phyloP scores from a whole-genome alignment of 2,797 vertebrate species.

The Sebastes wilsoni region DNA sequence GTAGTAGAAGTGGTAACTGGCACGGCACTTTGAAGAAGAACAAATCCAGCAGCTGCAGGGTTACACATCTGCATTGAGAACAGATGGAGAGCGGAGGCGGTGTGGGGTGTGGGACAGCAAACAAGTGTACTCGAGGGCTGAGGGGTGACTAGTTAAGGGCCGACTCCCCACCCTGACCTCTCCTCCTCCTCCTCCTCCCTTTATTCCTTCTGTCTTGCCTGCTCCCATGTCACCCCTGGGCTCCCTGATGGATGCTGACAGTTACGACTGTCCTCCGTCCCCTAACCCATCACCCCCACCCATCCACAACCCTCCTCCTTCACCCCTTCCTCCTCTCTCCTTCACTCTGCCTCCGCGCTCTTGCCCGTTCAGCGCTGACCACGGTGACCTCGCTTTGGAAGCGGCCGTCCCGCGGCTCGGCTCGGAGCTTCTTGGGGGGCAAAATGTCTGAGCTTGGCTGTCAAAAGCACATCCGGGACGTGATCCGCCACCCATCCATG shows the following conservation, averaged over 20 bases:
- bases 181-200: slow-evolving; percentile 9
- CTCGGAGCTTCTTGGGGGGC: slow-evolving; percentile 40
- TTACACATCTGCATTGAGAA: slow-evolving; percentile 59
- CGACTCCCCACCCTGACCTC: slow-evolving; percentile 48
- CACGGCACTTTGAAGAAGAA: background rate
- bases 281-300: slow-evolving; percentile 32
- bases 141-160: slow-evolving; percentile 58
- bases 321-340: background rate
- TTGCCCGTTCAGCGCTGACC: slow-evolving; percentile 44
- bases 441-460: slow-evolving; percentile 49
- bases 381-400: slow-evolving; percentile 59
- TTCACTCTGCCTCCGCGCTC: slow-evolving; percentile 11
- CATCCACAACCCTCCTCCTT: slow-evolving; percentile 7
- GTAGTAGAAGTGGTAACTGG: background rate
- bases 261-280: slow-evolving; percentile 69
- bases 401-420: slow-evolving; percentile 24
- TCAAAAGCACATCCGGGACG: slow-evolving; percentile 70
- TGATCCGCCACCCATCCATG: slow-evolving; percentile 35
- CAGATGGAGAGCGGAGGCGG: slow-evolving; percentile 26
- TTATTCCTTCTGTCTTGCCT: slow-evolving; percentile 55
- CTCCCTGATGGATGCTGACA: slow-evolving; percentile 76
- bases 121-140: slow-evolving; percentile 45
- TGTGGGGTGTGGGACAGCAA: slow-evolving; percentile 1
- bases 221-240: slow-evolving; percentile 67
- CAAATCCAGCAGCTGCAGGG: slow-evolving; percentile 35